Conservation (phyloP, 2,888 invertebrate genomes). For the Dioctria rufipes region DNA sequence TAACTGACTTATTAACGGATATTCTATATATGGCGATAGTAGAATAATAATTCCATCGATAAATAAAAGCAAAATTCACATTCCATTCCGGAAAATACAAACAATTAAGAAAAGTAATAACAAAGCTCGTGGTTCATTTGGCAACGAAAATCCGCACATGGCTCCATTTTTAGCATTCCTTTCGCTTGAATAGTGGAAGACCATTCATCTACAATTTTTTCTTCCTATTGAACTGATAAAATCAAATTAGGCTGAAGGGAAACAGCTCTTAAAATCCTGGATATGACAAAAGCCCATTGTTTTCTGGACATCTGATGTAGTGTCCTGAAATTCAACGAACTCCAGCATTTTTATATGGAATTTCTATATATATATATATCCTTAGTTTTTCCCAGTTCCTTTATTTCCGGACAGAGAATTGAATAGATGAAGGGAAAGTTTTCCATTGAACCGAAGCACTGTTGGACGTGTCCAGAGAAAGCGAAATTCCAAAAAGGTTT, state of each 20-base stretch:
- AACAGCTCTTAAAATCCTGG: constrained; percentile 29
- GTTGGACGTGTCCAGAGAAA: constrained; percentile 32
- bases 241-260: constrained; percentile 45
- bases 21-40: no score
- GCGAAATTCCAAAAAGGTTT: constrained; percentile 39
- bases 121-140: constrained; percentile 3
- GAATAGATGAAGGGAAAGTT: constrained; percentile 38
- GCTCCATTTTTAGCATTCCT: constrained; percentile 9
- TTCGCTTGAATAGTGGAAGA: constrained; percentile 23
- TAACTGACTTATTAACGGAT: no score
- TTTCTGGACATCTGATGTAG: constrained; percentile 43
- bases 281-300: constrained; percentile 50
- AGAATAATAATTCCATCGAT: no score
- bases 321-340: constrained; percentile 33
- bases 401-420: not conserved
- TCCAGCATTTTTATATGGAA: constrained; percentile 14
- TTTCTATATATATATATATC: not conserved
- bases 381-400: not conserved
- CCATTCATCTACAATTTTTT: constrained; percentile 48
- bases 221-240: constrained; percentile 52
- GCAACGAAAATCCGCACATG: constrained; percentile 10
- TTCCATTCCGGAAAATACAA: no score
- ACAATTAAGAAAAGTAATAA: not conserved
- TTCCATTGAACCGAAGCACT: constrained; percentile 11
- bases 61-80: no score